Evolutionary conservation across 2,888 invertebrate species (phyloP), one percentile per base, ranked within the genome.

Genomic region (Mimas tiliae): DNA sequence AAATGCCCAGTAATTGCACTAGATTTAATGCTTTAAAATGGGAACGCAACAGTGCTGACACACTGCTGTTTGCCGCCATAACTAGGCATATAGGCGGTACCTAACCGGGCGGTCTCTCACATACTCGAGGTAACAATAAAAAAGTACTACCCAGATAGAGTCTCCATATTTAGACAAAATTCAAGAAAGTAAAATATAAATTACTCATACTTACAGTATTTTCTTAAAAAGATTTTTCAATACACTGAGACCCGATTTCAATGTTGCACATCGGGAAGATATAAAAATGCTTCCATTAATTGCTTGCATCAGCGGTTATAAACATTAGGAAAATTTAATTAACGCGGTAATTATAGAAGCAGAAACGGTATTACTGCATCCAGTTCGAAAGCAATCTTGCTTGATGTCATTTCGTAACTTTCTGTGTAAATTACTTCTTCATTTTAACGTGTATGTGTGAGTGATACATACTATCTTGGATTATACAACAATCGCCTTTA

Each of bases 251-350:
- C 38, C n/a, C 19, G 19, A 16, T 58, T 58, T 11, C 8, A 42
- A 1, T n/a, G n/a, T 58, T 58, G 19, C 38, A 16, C 27, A 42
- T 38, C 42, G 38, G 42, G 38, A 58, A 38, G 53, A 34, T 8
- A 53, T 58, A 19, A 50, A 19, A 58, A 58, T 38, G 58, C 38
- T 16, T 33, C 50, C 8, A 8, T n/a, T 42, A 58, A 58, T 58
- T 16, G 19, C 19, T 42, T 1, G 6, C 12, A 19, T 42, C 19
- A 58, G 58, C n/a, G 19, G 38, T 21, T 19, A 55, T 55, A 38
- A 42, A 58, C 58, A 58, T 58, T 38, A 58, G 7, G 19, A 19
- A 38, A 58, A 42, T 58, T 58, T 19, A 58, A 58, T 58, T 58
- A 58, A 58, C 38, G 19, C 19, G 1, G 12, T 58, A 58, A 58